A percentile compares a stretch with the other conserved stretches of the same genome.
Conservation (phyloP, 2,888 invertebrate species). For the Augiades crinisus region DNA sequence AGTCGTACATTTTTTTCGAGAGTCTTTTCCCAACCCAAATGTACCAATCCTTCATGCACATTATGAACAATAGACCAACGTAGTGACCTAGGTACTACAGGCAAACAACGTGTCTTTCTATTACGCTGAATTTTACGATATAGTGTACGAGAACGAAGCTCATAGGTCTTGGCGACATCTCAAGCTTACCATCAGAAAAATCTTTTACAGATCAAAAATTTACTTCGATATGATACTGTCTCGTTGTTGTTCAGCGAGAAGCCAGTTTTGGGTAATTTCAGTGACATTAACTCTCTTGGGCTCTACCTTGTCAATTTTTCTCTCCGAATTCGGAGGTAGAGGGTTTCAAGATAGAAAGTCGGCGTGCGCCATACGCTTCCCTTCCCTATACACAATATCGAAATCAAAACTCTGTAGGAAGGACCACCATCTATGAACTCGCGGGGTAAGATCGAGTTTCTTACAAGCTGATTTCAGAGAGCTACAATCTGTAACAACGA, state of each 20-base stretch:
- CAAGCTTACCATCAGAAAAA: not conserved
- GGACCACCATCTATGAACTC: conserved; percentile 33
- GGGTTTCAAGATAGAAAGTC: conserved; percentile 38
- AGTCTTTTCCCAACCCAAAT: conserved; percentile 38
- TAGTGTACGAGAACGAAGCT: conserved; percentile 28
- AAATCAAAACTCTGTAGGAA: conserved; percentile 32
- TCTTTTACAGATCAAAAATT: no score
- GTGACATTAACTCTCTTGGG: not conserved
- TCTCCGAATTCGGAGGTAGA: no score
- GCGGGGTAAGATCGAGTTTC: conserved; percentile 30
- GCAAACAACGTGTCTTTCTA: conserved; percentile 28
- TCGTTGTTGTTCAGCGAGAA: conserved; percentile 36
- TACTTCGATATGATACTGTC: no score
- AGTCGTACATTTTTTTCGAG: conserved; percentile 37
- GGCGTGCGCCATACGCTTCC: conserved; percentile 28
- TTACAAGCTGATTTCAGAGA: conserved; percentile 31
- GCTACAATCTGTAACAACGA: conserved; percentile 36
- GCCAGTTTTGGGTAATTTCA: conserved; percentile 27
- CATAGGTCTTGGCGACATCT: conserved; percentile 32
- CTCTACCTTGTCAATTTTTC: not conserved
- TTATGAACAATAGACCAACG: conserved; percentile 40
- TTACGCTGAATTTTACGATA: conserved; percentile 30
- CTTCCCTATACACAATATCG: conserved; percentile 1
- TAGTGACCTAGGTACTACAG: conserved; percentile 36
- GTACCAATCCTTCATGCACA: conserved; percentile 35